A percentile compares a stretch with the other conserved stretches of the same genome.
Conservation (phyloP, 2,888 invertebrate genomes). For the Parnassius mnemosyne region DNA sequence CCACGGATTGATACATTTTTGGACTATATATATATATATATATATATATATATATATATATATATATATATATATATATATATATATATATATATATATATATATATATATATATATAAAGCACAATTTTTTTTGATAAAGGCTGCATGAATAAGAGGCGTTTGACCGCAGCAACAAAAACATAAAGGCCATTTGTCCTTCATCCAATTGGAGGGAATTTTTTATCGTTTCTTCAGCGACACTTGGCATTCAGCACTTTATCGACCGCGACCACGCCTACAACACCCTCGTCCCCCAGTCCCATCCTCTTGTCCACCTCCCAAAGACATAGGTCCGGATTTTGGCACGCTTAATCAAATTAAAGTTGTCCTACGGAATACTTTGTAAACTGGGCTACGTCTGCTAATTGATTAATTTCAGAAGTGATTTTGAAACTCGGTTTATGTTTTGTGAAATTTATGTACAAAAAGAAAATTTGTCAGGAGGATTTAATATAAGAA, state of each 20-base stretch:
- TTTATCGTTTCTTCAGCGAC: constrained; percentile 30
- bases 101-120: no score
- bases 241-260: constrained; percentile 30
- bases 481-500: no score
- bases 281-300: constrained; percentile 23
- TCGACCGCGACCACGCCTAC: constrained; percentile 46
- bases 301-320: constrained; percentile 18
- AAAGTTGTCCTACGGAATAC: constrained; percentile 14
- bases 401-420: neutral
- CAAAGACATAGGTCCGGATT: constrained; percentile 20
- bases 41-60: no score
- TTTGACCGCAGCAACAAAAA: neutral
- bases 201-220: constrained; percentile 21
- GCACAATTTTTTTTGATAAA: no score
- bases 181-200: neutral
- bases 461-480: no score
- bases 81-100: no score
- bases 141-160: no score
- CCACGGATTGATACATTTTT: no score
- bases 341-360: constrained; percentile 30
- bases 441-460: no score
- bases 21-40: no score
- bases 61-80: no score
- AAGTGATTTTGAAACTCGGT: no score
- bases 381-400: neutral